Base-by-base conservation (phyloP, 2,797 vertebrate genomes). In the Chelon auratus region DNA sequence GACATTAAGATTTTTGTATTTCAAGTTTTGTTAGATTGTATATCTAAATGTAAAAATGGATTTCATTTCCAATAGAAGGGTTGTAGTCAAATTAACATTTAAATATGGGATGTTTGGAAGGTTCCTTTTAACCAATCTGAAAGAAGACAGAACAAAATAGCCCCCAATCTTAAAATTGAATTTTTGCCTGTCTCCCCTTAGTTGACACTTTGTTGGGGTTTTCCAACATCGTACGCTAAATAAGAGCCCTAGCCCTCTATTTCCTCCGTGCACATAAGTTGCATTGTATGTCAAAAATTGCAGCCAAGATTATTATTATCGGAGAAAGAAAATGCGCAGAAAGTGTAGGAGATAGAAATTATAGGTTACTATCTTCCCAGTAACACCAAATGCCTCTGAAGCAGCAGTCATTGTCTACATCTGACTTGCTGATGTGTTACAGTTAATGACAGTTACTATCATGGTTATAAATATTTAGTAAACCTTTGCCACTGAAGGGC, bases 311-410 rank as follows among this genome's bases (percentile, higher is more conserved):
- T 47, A 9, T 47, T 18, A n/a, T 47, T 47, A 47, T 47, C n/a
- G 18, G n/a, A 9, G 45, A 1, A 3, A 18, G 39, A 47, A 47
- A 47, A 18, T 47, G 45, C 18, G 17, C n/a, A 47, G 45, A 47
- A 18, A 47, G 9, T n/a, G 45, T 47, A 9, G 42, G 6, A 17
- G 42, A 43, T 14, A 47, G 17, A 72, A 57, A 75, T 74, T 72
- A n/a, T 42, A 57, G 15, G 20, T 58, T 76, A 39, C n/a, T 47
- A 94, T 93, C 93, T 92, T 92, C 51, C 69, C 72, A 80, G 17
- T 12, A 39, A 66, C 33, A 62, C n/a, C 45, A 47, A 47, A 47
- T 18, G 45, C 3, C 15, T 47, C 5, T 47, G n/a, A 47, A n/a
- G n/a, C 42, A 54, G 62, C 70, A 57, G 48, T 50, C 58, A 33